A percentile compares a stretch with the other conserved stretches of the same genome.
Evolutionary conservation across 2,888 invertebrate species (phyloP).

Genomic region (Eupithecia tripunctaria): DNA sequence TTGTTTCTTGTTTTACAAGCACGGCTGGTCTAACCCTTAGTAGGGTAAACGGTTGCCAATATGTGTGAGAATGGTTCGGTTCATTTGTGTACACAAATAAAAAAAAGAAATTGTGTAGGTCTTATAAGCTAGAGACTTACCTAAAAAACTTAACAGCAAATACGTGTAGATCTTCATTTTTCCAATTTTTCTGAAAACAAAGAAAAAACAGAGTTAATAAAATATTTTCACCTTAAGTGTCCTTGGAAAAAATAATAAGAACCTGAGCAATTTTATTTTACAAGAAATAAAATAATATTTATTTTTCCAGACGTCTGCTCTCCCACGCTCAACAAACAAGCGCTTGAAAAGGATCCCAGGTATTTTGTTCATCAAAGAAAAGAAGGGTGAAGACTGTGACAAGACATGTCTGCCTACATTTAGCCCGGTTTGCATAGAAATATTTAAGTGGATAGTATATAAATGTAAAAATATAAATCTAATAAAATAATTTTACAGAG

Average conservation of each 20-base stretch:
- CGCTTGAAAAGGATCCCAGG: not conserved
- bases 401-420: not conserved
- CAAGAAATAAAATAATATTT: not conserved
- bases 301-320: not conserved
- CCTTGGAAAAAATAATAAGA: not conserved
- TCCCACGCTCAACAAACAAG: not conserved
- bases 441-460: not conserved
- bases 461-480: no score
- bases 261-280: not conserved
- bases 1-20: conserved; percentile 6
- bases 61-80: not conserved
- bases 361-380: not conserved
- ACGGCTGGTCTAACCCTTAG: not conserved
- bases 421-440: not conserved
- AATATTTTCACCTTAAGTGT: not conserved
- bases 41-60: not conserved
- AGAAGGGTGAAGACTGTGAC: not conserved
- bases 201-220: conserved; percentile 40
- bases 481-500: not conserved
- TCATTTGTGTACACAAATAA: not conserved
- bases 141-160: conserved; percentile 80
- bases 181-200: conserved; percentile 72
- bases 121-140: conserved; percentile 59
- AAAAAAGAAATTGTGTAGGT: no score
- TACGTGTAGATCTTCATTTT: conserved; percentile 81